A percentile compares a stretch with the other conserved stretches of the same genome.
phyloP scores from a whole-genome alignment of 2,797 vertebrate genomes.

The Bradypodion ventrale region DNA sequence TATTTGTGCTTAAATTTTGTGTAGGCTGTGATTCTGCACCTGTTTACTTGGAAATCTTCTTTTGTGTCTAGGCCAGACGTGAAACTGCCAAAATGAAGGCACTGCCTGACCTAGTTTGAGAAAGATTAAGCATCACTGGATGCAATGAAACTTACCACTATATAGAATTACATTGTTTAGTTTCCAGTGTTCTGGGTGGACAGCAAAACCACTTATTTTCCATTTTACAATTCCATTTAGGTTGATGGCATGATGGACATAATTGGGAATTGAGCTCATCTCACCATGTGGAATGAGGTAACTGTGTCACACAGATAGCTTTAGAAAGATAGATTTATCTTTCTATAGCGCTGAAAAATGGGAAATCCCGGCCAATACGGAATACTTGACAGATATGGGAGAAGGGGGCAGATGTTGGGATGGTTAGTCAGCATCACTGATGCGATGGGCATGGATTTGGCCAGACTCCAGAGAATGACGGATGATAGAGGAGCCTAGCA shows the following conservation, averaged over 20 bases:
- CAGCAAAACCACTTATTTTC: not conserved
- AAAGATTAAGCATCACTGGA: not conserved
- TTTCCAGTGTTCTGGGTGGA: not conserved
- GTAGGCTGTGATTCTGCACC: not conserved
- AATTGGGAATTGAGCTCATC: not conserved
- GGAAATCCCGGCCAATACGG: no score
- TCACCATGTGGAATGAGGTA: slow-evolving; percentile 8
- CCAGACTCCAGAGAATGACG: no score
- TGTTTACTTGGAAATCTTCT: not conserved
- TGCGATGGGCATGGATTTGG: no score
- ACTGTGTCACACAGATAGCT: not conserved
- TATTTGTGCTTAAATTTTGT: not conserved
- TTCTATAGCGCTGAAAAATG: no score
- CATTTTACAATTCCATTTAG: not conserved
- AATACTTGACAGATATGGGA: no score
- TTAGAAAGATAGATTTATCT: not conserved
- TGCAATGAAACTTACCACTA: not conserved
- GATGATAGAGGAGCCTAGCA: no score
- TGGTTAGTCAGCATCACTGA: no score
- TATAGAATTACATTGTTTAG: not conserved
- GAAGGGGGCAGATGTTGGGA: no score
- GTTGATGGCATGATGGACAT: not conserved
- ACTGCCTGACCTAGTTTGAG: no score
- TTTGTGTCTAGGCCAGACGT: no score
- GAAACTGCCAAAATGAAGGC: no score